These are phyloP conservation scores for Coregonus sp. DNA, from an alignment of 2,797 vertebrate species.

Conservation along the genomic window DNA sequence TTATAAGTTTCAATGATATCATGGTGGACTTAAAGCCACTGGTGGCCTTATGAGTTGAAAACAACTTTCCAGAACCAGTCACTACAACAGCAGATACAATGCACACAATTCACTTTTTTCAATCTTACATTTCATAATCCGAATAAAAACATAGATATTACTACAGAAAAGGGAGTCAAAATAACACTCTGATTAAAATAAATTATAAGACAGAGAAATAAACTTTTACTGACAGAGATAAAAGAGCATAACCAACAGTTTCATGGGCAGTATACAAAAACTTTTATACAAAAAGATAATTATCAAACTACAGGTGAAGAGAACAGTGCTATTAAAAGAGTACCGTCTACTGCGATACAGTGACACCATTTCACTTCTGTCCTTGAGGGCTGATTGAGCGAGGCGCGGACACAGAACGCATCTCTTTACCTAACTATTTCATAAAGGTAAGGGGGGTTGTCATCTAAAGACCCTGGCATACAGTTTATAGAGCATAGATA, in stretches of 20 bases:
- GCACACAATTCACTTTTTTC: slow-evolving; percentile 38
- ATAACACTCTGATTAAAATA: slow-evolving; percentile 7
- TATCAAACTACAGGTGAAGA: slow-evolving; percentile 60
- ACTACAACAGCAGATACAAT: slow-evolving; percentile 45
- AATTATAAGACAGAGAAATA: slow-evolving; percentile 17
- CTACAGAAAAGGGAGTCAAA: slow-evolving; percentile 36
- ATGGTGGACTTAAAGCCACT: slow-evolving; percentile 83
- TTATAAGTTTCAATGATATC: slow-evolving; percentile 87
- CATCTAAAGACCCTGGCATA: slow-evolving; percentile 79
- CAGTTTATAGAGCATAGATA: slow-evolving; percentile 74
- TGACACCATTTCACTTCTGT: slow-evolving; percentile 34
- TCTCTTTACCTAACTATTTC: slow-evolving; percentile 74
- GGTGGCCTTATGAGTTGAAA: slow-evolving; percentile 69
- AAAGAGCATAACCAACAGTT: slow-evolving; percentile 53
- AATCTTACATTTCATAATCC: slow-evolving; percentile 46
- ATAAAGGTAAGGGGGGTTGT: slow-evolving; percentile 68
- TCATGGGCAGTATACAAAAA: slow-evolving; percentile 64
- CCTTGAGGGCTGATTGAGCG: slow-evolving; percentile 33
- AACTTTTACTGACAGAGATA: slow-evolving; percentile 58
- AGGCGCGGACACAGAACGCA: slow-evolving; percentile 64
- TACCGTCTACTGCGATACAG: slow-evolving; percentile 52
- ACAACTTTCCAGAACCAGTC: slow-evolving; percentile 13
- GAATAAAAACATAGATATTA: slow-evolving; percentile 24
- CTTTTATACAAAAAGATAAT: slow-evolving; percentile 62
- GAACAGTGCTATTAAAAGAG: slow-evolving; percentile 57